phyloP scores from a whole-genome alignment of 2,113 vertebrate species.

The Coreoperca whiteheadi region DNA sequence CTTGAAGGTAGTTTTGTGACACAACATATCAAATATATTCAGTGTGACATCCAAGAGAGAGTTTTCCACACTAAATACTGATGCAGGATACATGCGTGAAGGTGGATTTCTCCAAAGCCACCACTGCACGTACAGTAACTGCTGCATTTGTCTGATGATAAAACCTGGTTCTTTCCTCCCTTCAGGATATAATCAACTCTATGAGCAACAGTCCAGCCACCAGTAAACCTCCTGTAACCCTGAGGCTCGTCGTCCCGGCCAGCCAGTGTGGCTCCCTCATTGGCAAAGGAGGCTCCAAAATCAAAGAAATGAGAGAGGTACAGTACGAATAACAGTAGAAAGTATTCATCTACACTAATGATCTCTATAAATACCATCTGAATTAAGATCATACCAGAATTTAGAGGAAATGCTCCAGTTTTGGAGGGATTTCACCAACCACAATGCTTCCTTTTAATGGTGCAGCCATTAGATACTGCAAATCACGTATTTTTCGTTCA shows the following conservation, averaged over 20 bases:
- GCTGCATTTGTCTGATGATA: not conserved
- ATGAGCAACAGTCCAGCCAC: slow-evolving; percentile 99
- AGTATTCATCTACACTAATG: not conserved
- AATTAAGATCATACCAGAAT: not conserved
- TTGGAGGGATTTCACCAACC: not conserved
- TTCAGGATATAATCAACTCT: slow-evolving; percentile 97
- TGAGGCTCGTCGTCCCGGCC: slow-evolving; percentile 94
- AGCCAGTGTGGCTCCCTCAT: slow-evolving; percentile 98
- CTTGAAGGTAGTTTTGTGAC: not conserved
- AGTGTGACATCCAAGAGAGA: not conserved
- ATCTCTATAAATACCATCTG: not conserved
- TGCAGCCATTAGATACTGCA: not conserved
- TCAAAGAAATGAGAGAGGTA: slow-evolving; percentile 99
- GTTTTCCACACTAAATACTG: not conserved
- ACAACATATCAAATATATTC: not conserved
- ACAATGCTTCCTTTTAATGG: not conserved
- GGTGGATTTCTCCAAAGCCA: not conserved
- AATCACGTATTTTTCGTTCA: not conserved
- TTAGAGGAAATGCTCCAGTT: not conserved
- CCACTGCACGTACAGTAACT: too few relatives aligned
- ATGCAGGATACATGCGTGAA: not conserved
- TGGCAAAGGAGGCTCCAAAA: slow-evolving; percentile 98
- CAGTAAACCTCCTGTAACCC: slow-evolving; percentile 96
- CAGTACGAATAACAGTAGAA: not conserved
- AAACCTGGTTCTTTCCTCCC: not conserved